phyloP scores from a whole-genome alignment of 2,888 invertebrate species.

The Morpho helenor region DNA sequence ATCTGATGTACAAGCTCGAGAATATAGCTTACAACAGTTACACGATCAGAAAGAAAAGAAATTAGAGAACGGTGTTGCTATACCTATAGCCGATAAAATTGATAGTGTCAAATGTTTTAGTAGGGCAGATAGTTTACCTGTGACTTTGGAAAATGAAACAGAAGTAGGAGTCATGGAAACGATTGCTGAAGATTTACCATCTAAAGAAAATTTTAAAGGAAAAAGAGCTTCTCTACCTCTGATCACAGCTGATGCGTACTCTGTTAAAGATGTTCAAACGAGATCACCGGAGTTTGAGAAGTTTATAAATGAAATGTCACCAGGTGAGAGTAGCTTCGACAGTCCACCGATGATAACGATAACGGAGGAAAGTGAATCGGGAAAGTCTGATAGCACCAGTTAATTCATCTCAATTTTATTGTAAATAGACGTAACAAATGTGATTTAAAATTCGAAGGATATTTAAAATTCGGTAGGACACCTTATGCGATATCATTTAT shows the following conservation, averaged over 20 bases:
- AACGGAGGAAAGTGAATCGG: slow-evolving; percentile 67
- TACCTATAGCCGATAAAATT: slow-evolving; percentile 50
- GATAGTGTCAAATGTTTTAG: slow-evolving; percentile 57
- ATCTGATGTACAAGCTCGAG: slow-evolving; percentile 72
- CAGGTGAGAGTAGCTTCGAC: slow-evolving; percentile 45
- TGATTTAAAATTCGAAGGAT: slow-evolving; percentile 27
- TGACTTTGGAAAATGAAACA: slow-evolving; percentile 71
- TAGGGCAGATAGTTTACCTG: slow-evolving; percentile 76
- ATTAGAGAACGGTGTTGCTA: slow-evolving; percentile 60
- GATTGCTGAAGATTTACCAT: slow-evolving; percentile 61
- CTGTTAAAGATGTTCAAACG: slow-evolving; percentile 73
- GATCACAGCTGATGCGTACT: slow-evolving; percentile 73
- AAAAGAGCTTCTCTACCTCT: slow-evolving; percentile 66
- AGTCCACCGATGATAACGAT: slow-evolving; percentile 70
- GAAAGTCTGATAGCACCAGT: slow-evolving; percentile 62
- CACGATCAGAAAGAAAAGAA: slow-evolving; percentile 63
- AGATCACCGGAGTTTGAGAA: slow-evolving; percentile 80
- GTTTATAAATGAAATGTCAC: slow-evolving; percentile 76
- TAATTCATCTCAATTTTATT: slow-evolving; percentile 49
- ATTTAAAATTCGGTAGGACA: slow-evolving; percentile 20
- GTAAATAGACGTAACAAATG: slow-evolving; percentile 35
- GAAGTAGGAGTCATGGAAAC: slow-evolving; percentile 49
- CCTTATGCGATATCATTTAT: slow-evolving; percentile 28
- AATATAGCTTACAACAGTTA: slow-evolving; percentile 62
- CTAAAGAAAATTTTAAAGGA: slow-evolving; percentile 51